Evolutionary conservation across 1,140 invertebrate genomes (phyloP), one percentile per base, ranked within the genome.

Genomic region (Drosophila biarmipes): DNA sequence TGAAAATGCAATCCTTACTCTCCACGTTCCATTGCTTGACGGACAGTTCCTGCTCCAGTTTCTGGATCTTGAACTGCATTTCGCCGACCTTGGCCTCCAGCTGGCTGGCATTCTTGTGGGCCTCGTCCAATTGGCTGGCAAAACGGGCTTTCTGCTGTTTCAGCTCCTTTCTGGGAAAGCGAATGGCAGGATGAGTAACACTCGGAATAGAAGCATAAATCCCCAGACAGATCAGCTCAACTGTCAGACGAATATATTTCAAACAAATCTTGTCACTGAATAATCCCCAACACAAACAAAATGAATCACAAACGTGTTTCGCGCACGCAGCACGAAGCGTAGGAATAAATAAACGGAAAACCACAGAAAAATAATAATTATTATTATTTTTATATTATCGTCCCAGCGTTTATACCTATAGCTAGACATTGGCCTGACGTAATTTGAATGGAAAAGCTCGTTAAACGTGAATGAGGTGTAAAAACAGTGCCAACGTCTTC

Each of bases 11-110:
- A 5, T 8, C 92, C 93, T 92, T 90, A 94, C 94, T 90, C 72
- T 94, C 94, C 80, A 94, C 93, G 80, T 93, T 93, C 73, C 93
- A 93, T 42, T 93, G 92, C 84, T 94, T 94, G 4, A 91, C 87
- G 21, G 93, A 93, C 24, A 94, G 80, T 57, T 94, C 93, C 56
- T 93, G 82, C 72, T 94, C 93, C 21, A 94, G 79, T 58, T 93
- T 92, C 61, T 94, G 93, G 89, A 94, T 93, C 90, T 94, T 92
- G 46, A 90, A 84, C 53, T 92, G 92, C 63, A 94, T 90, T 46
- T 93, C 93, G 31, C 76, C 90, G n/a, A 93, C 92, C 87, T 94
- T 94, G 11, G 87, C 84, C 84, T 94, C 93, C 69, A 93, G 78
- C 46, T 84, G 90, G 4, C 92, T 82, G 34, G 93, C 78, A 86